phyloP scores from a whole-genome alignment of 2,888 invertebrate species.

The Callosobruchus maculatus region DNA sequence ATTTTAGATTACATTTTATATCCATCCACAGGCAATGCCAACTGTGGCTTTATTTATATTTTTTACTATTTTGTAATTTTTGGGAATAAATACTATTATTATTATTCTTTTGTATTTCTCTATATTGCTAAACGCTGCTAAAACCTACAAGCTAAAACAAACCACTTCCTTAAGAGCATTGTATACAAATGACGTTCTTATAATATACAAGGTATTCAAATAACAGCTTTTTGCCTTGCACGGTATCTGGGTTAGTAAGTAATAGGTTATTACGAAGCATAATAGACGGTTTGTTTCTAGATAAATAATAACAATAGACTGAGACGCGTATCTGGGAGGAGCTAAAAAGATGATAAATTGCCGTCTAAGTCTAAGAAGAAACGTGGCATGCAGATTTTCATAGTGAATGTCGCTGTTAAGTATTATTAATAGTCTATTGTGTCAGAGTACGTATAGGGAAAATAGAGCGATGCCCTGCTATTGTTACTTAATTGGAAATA shows the following conservation, averaged over 20 bases:
- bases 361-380: neutral
- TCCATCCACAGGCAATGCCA: too few relatives aligned
- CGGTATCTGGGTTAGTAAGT: slow-evolving; percentile 19
- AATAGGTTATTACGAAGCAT: slow-evolving; percentile 16
- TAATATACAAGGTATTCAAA: slow-evolving; percentile 15
- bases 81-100: too few relatives aligned
- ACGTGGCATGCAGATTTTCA: slow-evolving; percentile 9
- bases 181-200: slow-evolving; percentile 16
- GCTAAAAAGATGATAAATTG: slow-evolving; percentile 11
- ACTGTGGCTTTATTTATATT: too few relatives aligned
- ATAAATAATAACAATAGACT: slow-evolving; percentile 12
- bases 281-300: slow-evolving; percentile 11
- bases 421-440: neutral
- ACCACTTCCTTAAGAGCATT: slow-evolving; percentile 15
- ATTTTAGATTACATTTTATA: too few relatives aligned
- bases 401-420: neutral
- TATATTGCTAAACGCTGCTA: too few relatives aligned
- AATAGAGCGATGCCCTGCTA: neutral
- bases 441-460: neutral
- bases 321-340: neutral
- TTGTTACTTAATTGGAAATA: too few relatives aligned
- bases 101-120: too few relatives aligned
- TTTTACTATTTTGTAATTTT: too few relatives aligned
- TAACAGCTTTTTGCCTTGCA: slow-evolving; percentile 8
- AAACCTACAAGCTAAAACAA: neutral